A percentile compares a stretch with the other conserved stretches of the same genome.
phyloP scores from a whole-genome alignment of 2,888 invertebrate genomes.

The Cabera pusaria region DNA sequence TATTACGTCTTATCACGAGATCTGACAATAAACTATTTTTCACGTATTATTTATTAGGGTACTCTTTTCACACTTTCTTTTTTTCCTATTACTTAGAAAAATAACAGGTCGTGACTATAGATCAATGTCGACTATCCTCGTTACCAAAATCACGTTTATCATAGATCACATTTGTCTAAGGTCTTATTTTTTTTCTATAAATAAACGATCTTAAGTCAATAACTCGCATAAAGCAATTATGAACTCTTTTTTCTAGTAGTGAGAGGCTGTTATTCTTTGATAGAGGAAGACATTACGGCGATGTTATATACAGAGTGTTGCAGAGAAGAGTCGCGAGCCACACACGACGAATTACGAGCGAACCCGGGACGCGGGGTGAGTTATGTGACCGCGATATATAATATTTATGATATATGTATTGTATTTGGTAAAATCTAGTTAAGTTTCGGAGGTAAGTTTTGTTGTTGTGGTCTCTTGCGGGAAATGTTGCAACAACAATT shows the following conservation, averaged over 20 bases:
- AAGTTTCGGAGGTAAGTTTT: conserved; percentile 33
- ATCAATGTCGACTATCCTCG: conserved; percentile 67
- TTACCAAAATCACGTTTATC: conserved; percentile 81
- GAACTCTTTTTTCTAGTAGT: conserved; percentile 32
- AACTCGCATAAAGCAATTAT: conserved; percentile 28
- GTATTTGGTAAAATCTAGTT: conserved; percentile 56
- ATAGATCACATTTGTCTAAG: conserved; percentile 81
- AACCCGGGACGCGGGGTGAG: conserved; percentile 67
- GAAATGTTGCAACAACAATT: conserved; percentile 12
- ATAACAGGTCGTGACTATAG: conserved; percentile 66
- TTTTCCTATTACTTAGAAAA: conserved; percentile 67
- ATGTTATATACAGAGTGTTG: conserved; percentile 52
- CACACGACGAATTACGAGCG: conserved; percentile 80
- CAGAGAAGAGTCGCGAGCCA: conserved; percentile 73
- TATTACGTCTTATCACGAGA: conserved; percentile 79
- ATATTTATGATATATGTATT: conserved; percentile 69
- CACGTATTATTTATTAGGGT: conserved; percentile 72
- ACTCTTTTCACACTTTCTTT: conserved; percentile 59
- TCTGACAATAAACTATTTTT: conserved; percentile 78
- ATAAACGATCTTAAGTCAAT: conserved; percentile 38
- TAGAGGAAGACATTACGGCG: conserved; percentile 37
- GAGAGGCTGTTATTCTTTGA: conserved; percentile 43
- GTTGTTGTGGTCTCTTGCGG: conserved; percentile 15
- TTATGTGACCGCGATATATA: conserved; percentile 72
- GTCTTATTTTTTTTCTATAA: conserved; percentile 53